Base-by-base conservation (phyloP, 2,113 vertebrate genomes). In the Pelvicachromis taeniatus region DNA sequence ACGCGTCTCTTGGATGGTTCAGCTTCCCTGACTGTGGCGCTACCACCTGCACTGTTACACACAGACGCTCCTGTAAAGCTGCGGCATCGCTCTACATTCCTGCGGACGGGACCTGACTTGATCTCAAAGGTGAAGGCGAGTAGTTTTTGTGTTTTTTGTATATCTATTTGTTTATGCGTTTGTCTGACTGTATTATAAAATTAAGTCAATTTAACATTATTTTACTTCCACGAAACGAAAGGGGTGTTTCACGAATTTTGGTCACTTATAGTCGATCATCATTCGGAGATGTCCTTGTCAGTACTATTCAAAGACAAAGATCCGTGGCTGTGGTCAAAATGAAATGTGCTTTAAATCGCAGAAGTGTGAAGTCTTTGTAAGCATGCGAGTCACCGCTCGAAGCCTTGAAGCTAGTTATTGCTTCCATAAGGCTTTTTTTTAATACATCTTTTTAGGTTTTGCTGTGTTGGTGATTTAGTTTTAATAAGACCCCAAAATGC, bases 1-100 rank as follows among this genome's bases (percentile, higher is more conserved):
- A 35, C 81, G 61, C 85, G 31, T 33, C 42, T 31, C 85, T 63
- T 91, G 91, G 90, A 95, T 93, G 93, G 54, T 89, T 78, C 48
- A 21, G 80, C 80, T 91, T 68, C 54, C 42, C 29, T 12, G 78
- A 63, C 68, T 45, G 81, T 85, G 82, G 82, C 88, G 58, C 86
- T 84, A n/a, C 65, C 93, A 91, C 89, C 92, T 95, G 94, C 90
- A 78, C 87, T 68, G 78, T 78, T 59, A 87, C 56, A 77, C 35
- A 91, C 56, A 83, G 68, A 59, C 83, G 85, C 88, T 91, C 80
- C 84, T 31, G 81, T 53, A 23, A 85, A 91, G 91, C 93, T 87
- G 68, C 91, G 77, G 90, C 89, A 77, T 86, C 90, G 65, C 91
- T 89, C 88, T 38, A 83, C 93, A 93, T 94, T 93, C 95, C 95